Base-by-base conservation (phyloP, 2,888 invertebrate species). In the Schizotus pectinicornis region DNA sequence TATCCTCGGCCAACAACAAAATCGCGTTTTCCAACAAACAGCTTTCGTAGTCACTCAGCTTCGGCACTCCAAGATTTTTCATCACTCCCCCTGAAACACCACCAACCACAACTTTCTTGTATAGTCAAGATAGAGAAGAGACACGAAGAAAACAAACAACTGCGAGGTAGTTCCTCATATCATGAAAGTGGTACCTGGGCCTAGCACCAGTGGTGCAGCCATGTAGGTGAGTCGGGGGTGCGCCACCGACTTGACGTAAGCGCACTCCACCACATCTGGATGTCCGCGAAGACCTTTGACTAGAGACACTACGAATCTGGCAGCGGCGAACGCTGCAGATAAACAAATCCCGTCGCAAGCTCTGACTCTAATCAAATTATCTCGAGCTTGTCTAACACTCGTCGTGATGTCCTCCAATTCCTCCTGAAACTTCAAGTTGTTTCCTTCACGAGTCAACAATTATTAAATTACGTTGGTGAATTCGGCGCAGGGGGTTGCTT, bases 291-390 rank as follows among this genome's bases (percentile, higher is more conserved):
- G 55, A 2, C 74, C 88, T 67, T 85, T 82, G 7, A 88, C 77
- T 45, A 87, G 65, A 0, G 86, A 84, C 66, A 83, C 78, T 9
- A 84, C 81, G 73, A 89, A 88, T 64, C 84, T 77, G 7, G 86
- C 85, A 14, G 83, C 84, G 33, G 88, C 86, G 70, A 82, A 87
- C 0, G 88, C 87, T 81, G 84, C 84, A 0, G 87, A 84, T 48
- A 89, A 77, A 9, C 86, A 85, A n/a, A 71, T 73, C 11, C 84
- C 84, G 42, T 84, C 82, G 42, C 84, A 84, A 50, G 84, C 84
- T 76, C 87, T 87, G 7, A 86, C 83, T 65, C 86, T 84, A 7
- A 86, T 82, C 30, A 88, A 84, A 70, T 87, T 86, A 13, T 86
- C 84, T 32, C 85, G 85, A 39, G 88, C 88, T 67, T 84, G 84